phyloP scores from a whole-genome alignment of 2,113 vertebrate species.

The Hemichromis elongatus region DNA sequence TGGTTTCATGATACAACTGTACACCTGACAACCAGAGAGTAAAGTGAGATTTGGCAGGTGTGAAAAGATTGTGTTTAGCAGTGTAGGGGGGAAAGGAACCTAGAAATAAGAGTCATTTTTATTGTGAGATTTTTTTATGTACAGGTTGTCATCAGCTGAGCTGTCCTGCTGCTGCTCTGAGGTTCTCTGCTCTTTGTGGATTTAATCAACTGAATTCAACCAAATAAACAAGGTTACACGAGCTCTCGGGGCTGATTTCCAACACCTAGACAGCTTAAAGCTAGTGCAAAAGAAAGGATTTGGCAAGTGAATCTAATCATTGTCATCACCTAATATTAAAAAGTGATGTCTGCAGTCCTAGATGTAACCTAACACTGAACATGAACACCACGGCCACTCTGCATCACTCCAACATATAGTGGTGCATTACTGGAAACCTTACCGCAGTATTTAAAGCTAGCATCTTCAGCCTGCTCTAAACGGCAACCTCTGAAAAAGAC shows the following conservation, averaged over 20 bases:
- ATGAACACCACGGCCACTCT: neutral
- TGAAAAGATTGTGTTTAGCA: fast-evolving
- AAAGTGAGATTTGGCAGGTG: neutral
- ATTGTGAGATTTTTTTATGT: neutral
- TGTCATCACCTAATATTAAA: neutral
- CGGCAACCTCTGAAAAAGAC: neutral
- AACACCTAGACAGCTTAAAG: neutral
- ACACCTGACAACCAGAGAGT: neutral
- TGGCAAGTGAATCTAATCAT: neutral
- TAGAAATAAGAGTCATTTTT: neutral
- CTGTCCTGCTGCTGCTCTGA: neutral
- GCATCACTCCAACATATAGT: neutral
- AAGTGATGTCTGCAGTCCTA: neutral
- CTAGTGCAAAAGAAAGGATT: neutral
- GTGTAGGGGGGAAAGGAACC: neutral
- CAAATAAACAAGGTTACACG: neutral
- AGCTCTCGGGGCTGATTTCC: neutral
- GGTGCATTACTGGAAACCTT: neutral
- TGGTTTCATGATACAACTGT: neutral
- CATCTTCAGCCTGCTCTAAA: neutral
- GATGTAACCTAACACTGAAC: neutral
- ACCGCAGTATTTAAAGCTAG: neutral
- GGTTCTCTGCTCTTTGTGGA: neutral
- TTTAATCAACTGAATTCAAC: neutral
- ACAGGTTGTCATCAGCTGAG: neutral